Base-by-base conservation (phyloP, 2,113 vertebrate genomes). In the Poeciliopsis retropinna region DNA sequence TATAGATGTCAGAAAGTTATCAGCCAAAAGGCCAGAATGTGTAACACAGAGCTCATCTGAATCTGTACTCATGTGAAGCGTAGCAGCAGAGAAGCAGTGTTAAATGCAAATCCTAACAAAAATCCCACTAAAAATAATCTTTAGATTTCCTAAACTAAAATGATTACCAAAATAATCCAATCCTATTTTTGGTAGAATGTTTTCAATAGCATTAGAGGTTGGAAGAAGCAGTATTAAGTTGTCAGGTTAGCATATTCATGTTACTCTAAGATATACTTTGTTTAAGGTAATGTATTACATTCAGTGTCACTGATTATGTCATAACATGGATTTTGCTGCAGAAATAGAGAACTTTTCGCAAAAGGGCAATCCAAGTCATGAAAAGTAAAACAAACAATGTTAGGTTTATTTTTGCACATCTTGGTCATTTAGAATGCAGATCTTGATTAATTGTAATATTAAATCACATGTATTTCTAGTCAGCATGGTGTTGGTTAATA, bases 1-100 rank as follows among this genome's bases (percentile, higher is more conserved):
- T 71, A 82, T 78, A 34, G 79, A 66, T 12, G 62, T 41, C 51
- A 77, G 7, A 77, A 1, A 17, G 60, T 51, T 27, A 27, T 6
- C 28, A 30, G 39, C 1, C n/a, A 64, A 64, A 34, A 61, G 19
- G 29, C 11, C 32, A 60, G 5, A 67, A 70, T 9, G 65, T 73
- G 65, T 70, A 41, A 69, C 19, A 30, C n/a, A 57, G 6, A 31
- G 4, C 13, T 0, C 8, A 7, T 28, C 6, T 13, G 4, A 67
- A 64, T 44, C 22, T 27, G 0, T 1, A 13, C 67, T 19, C 5
- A 29, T 12, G 13, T 29, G 1, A 0, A 15, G 15, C 17, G 17
- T 5, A 17, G 17, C 17, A 22, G 17, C 44, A 51, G 44, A 15
- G 3, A 51, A 51, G 44, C 17, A 51, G 14, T 17, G 15, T 51